Percentiles rank a stretch among this genome's conserved stretches.
These are phyloP conservation scores for Mormyrops boulengeri DNA, from an alignment of 2,797 vertebrate genomes.

Conservation along the genomic window DNA sequence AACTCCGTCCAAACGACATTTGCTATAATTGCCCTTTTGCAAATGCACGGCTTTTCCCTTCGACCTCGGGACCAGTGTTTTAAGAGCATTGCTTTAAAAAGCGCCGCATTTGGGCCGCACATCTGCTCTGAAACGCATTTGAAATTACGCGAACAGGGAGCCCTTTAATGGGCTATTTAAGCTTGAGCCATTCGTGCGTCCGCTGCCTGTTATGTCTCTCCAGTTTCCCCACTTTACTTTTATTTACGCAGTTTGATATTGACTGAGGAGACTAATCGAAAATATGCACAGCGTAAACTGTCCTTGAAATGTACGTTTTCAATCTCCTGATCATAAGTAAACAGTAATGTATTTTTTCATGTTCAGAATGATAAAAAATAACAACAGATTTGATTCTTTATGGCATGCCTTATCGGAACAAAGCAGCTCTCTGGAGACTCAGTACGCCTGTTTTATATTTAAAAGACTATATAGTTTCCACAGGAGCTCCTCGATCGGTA, in stretches of 20 bases:
- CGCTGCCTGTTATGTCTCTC: not conserved
- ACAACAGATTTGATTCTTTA: not conserved
- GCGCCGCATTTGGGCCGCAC: not conserved
- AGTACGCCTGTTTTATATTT: not conserved
- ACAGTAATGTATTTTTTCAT: not conserved
- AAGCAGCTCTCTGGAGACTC: not conserved
- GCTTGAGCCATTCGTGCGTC: not conserved
- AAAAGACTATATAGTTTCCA: not conserved
- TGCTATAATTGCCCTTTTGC: not conserved
- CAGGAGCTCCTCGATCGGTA: not conserved
- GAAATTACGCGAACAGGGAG: not conserved
- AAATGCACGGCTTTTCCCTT: not conserved
- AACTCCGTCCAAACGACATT: not conserved
- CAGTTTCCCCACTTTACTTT: not conserved
- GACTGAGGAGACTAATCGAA: not conserved
- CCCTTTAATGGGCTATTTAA: not conserved
- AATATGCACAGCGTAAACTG: not conserved
- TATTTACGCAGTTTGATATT: not conserved
- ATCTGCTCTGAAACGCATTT: not conserved
- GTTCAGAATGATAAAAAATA: not conserved
- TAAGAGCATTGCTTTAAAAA: conserved; percentile 1
- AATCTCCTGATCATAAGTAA: not conserved
- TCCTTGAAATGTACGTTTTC: not conserved
- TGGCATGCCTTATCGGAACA: not conserved
- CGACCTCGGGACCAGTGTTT: not conserved